Evolutionary conservation across 2,113 vertebrate genomes (phyloP).

Genomic region (Malurus alboscapulatus): DNA sequence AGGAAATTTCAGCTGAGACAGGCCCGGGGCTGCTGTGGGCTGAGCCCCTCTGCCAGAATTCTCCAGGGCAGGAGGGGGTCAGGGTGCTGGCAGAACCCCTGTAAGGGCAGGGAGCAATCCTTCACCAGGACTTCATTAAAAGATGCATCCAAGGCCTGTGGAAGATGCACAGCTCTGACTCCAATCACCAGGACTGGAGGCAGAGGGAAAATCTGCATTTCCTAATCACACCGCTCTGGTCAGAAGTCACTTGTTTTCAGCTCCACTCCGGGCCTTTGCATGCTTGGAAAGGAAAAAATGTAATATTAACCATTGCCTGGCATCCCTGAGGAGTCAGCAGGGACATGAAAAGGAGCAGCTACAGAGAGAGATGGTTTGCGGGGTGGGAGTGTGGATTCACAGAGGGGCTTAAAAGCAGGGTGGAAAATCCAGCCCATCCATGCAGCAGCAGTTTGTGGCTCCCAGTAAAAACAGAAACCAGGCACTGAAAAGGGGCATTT

Average conservation of each 20-base stretch:
- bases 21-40: background rate
- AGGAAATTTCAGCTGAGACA: background rate
- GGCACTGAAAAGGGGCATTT: rapidly evolving
- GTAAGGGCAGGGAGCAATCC: background rate
- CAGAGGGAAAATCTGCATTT: conserved; percentile 13
- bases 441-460: background rate
- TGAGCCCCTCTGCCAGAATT: background rate
- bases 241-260: background rate
- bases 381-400: background rate
- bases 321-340: background rate
- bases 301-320: background rate
- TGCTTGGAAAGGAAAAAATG: background rate
- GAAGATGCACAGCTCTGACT: background rate
- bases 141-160: background rate
- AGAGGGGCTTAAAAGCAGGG: background rate
- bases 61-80: background rate
- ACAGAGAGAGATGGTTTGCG: background rate
- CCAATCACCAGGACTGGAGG: background rate
- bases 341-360: background rate
- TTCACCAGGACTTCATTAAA: background rate
- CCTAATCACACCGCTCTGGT: background rate
- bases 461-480: background rate
- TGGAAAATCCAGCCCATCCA: background rate
- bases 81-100: background rate
- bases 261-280: background rate